Conservation (phyloP, 30 jellyfish, hydroid and myxozoan species). For the Morbakka virulenta region DNA sequence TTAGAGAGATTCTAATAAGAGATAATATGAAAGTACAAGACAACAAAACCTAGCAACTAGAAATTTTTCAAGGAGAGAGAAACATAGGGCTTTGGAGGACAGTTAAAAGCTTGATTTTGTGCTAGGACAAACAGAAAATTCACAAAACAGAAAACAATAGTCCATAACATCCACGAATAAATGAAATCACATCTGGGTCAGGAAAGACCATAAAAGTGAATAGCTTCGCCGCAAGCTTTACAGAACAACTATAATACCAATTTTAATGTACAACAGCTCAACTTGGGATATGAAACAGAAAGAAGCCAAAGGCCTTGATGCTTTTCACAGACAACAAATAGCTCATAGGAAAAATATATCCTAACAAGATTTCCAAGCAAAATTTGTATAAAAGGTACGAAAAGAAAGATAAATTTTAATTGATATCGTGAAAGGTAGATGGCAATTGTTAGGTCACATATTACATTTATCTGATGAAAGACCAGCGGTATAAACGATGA, state of each 20-base stretch:
- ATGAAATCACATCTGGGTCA: too few relatives aligned
- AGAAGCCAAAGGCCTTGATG: constrained; percentile 27
- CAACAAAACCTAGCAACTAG: constrained; percentile 35
- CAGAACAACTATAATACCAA: constrained; percentile 19
- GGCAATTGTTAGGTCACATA: too few relatives aligned
- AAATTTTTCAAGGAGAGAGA: constrained; percentile 38
- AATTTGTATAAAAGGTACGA: constrained; percentile 29
- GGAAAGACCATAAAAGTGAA: constrained; percentile 37
- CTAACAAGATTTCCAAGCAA: constrained; percentile 24
- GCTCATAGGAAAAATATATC: constrained; percentile 39
- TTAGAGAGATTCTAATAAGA: too few relatives aligned
- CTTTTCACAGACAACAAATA: constrained; percentile 37
- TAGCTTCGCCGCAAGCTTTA: constrained; percentile 45
- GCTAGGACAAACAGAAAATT: constrained; percentile 13
- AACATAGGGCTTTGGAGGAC: constrained; percentile 45
- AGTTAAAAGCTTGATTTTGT: constrained; percentile 23
- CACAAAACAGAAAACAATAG: constrained; percentile 26
- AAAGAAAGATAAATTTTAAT: constrained; percentile 16
- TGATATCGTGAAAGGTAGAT: too few relatives aligned
- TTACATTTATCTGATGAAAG: constrained; percentile 22
- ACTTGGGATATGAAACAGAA: too few relatives aligned
- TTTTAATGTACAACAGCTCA: too few relatives aligned
- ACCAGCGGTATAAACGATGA: constrained; percentile 39
- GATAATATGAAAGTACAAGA: constrained; percentile 32
- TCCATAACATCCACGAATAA: constrained; percentile 40